These are phyloP conservation scores for Proterorhinus semilunaris DNA, from an alignment of 2,113 vertebrate genomes.

Conservation along the genomic window DNA sequence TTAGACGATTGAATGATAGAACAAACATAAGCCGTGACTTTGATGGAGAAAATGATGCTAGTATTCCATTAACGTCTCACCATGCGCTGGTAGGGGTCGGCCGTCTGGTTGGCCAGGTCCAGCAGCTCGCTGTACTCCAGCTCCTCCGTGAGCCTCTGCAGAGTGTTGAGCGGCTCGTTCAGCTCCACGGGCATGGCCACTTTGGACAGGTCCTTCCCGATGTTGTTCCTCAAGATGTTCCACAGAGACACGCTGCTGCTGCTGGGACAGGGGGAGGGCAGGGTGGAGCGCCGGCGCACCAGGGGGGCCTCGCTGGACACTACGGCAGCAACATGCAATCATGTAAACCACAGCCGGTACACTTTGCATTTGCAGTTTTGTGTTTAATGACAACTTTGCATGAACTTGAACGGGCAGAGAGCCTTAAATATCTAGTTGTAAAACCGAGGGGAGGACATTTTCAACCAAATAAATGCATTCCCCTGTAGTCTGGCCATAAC, in stretches of 20 bases:
- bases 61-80: not conserved
- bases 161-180: constrained; percentile 93
- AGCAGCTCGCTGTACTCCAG: constrained; percentile 94
- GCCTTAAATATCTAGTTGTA: too few relatives aligned
- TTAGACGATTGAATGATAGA: too few relatives aligned
- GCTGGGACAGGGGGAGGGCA: constrained; percentile 84
- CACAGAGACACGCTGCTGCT: constrained; percentile 90
- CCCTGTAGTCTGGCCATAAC: too few relatives aligned
- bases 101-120: constrained; percentile 80
- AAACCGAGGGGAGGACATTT: too few relatives aligned
- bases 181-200: constrained; percentile 96
- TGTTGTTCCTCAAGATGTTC: constrained; percentile 96
- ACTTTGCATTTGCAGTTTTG: too few relatives aligned
- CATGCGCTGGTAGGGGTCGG: constrained; percentile 80
- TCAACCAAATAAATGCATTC: too few relatives aligned
- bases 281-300: constrained; percentile 73
- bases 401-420: too few relatives aligned
- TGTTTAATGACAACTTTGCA: too few relatives aligned
- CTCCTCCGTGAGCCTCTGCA: constrained; percentile 95
- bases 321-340: not conserved
- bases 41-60: too few relatives aligned
- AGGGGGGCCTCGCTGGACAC: constrained; percentile 39
- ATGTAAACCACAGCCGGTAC: too few relatives aligned
- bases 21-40: too few relatives aligned
- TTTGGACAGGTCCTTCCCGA: constrained; percentile 96